Conservation (phyloP, 2,888 invertebrate genomes). For the Ormyrus labotus region DNA sequence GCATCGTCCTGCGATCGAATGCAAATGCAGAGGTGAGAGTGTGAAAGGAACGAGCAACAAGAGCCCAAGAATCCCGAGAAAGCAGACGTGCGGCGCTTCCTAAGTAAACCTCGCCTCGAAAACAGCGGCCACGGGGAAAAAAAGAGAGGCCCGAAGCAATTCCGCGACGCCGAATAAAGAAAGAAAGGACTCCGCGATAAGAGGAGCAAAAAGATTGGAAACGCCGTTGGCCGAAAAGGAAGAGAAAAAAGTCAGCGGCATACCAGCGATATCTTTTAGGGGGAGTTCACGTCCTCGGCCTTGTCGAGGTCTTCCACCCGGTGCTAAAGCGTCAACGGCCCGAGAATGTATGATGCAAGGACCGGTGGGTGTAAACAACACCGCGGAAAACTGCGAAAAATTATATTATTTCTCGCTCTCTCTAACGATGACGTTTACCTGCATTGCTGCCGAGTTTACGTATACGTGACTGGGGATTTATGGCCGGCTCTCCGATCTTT, state of each 20-base stretch:
- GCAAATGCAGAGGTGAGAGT: slow-evolving; percentile 9
- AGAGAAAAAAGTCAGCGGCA: slow-evolving; percentile 24
- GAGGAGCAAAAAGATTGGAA: slow-evolving; percentile 10
- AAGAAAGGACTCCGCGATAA: not conserved
- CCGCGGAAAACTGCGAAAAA: slow-evolving; percentile 15
- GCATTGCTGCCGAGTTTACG: too few relatives aligned
- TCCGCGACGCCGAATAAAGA: not conserved
- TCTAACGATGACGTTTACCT: slow-evolving; percentile 7
- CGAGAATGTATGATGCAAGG: slow-evolving; percentile 65
- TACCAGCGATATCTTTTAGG: slow-evolving; percentile 43
- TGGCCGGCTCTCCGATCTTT: too few relatives aligned
- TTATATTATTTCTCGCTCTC: not conserved
- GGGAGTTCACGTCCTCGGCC: slow-evolving; percentile 64
- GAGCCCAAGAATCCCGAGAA: slow-evolving; percentile 21
- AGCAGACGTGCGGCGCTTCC: slow-evolving; percentile 27
- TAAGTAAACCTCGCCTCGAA: not conserved
- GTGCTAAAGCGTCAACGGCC: slow-evolving; percentile 66
- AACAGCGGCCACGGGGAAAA: not conserved
- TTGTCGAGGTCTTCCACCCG: slow-evolving; percentile 72
- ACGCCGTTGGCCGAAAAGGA: slow-evolving; percentile 39
- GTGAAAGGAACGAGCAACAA: not conserved
- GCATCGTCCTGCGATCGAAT: not conserved
- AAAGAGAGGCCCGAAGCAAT: not conserved
- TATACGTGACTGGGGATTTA: too few relatives aligned
- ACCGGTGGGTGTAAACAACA: slow-evolving; percentile 15